Evolutionary conservation across 2,113 vertebrate genomes (phyloP).

Genomic region (Pseudonaja textilis): DNA sequence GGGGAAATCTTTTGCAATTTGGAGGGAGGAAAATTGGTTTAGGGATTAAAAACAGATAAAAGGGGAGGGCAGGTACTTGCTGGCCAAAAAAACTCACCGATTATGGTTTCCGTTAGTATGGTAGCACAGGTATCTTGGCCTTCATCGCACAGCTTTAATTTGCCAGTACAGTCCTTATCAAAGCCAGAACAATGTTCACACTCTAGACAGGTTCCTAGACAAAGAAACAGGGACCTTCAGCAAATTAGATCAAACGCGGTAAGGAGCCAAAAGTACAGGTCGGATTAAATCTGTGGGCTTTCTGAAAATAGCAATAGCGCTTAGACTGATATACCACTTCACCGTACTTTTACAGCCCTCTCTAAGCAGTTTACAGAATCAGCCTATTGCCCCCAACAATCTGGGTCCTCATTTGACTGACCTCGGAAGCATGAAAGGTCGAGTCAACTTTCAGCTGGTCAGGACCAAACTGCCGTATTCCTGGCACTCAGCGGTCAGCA

Average conservation of each 20-base stretch:
- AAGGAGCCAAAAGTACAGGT: background rate
- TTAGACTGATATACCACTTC: background rate
- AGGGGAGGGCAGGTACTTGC: background rate
- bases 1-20: background rate
- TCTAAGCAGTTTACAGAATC: background rate
- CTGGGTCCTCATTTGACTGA: too few relatives aligned
- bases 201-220: background rate
- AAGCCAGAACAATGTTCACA: background rate
- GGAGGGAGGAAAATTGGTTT: background rate
- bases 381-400: too few relatives aligned
- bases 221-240: background rate
- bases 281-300: background rate
- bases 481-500: background rate
- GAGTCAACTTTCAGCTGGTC: background rate
- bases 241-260: background rate
- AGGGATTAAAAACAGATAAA: background rate
- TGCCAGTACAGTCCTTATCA: background rate
- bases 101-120: background rate
- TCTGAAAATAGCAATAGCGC: background rate
- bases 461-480: accelerated
- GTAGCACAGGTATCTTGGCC: background rate
- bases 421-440: background rate
- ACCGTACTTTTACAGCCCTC: background rate
- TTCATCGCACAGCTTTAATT: background rate
- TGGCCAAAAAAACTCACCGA: background rate